Base-by-base conservation (phyloP, 2,113 vertebrate species). In the Anseranas semipalmata region DNA sequence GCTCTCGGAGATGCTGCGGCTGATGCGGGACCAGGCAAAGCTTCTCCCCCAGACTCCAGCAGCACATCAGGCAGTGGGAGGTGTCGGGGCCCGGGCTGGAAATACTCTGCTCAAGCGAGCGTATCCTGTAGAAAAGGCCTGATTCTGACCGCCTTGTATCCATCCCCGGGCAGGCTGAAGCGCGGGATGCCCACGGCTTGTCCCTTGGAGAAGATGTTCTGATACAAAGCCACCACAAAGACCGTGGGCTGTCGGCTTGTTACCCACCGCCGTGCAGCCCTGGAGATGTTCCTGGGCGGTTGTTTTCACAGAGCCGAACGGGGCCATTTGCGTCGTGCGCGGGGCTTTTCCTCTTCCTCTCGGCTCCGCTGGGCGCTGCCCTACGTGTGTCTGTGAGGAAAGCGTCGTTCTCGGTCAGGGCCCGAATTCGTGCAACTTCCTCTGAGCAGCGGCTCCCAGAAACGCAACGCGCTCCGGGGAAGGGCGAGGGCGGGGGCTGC, bases 311-410 rank as follows among this genome's bases (percentile, higher is more conserved):
- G 45, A 89, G 58, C 46, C 73, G 53, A 87, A 85, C 43, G 39
- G 2, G 7, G 63, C 53, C 4, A 2, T 92, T 94, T 89, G 59
- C 84, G 70, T 91, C 82, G 30, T 89, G 55, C 74, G 39, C 8
- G 53, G 53, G 53, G 41, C 70, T 95, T 96, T 92, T 91, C 86
- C 89, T 85, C 93, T 96, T 96, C 93, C 91, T 85, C 77, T 95
- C 76, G 63, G 45, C 55, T 67, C 72, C 48, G 21, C 2, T 75
- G 52, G 41, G 76, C 71, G 37, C 37, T 4, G 6, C 5, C 25
- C 32, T 85, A 45, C 6, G 0, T 87, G 48, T 90, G 70, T 85
- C 74, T 92, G 78, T 0, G 4, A 89, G 92, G 76, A 81, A 96
- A 95, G 92, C 89, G 0, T 22, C 0, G 2, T 86, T 94, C 85